Conservation (phyloP, 2,888 invertebrate genomes). For the Lycophotia porphyrea region DNA sequence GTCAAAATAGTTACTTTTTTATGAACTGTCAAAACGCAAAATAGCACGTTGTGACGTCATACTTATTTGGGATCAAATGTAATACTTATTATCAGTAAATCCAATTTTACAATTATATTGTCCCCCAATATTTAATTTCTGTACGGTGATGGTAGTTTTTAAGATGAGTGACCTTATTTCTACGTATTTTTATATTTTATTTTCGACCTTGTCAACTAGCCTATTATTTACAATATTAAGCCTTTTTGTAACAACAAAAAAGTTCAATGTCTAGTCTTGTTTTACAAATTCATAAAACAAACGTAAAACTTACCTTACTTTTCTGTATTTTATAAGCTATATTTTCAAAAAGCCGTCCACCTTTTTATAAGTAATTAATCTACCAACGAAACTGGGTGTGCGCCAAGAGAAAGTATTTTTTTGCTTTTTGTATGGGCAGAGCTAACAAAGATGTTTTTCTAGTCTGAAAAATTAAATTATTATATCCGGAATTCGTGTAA, state of each 20-base stretch:
- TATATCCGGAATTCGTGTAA: neutral
- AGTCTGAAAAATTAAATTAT: constrained; percentile 74
- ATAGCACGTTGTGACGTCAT: too few relatives aligned
- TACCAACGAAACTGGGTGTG: constrained; percentile 31
- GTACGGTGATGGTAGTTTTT: too few relatives aligned
- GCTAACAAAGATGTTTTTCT: constrained; percentile 67
- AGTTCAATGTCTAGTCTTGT: neutral
- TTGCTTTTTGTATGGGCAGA: constrained; percentile 10
- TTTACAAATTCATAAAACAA: neutral
- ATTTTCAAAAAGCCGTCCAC: constrained; percentile 11
- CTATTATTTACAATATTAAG: neutral
- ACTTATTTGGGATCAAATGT: too few relatives aligned
- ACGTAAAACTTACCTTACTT: neutral
- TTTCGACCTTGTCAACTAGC: too few relatives aligned
- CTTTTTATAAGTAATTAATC: constrained; percentile 54
- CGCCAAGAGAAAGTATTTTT: constrained; percentile 31
- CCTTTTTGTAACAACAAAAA: neutral
- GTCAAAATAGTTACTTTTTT: too few relatives aligned
- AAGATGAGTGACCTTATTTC: too few relatives aligned
- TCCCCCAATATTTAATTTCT: too few relatives aligned
- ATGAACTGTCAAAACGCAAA: too few relatives aligned
- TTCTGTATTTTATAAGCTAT: neutral
- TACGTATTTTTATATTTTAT: too few relatives aligned
- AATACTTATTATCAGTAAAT: too few relatives aligned
- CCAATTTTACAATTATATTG: too few relatives aligned